Base-by-base conservation (phyloP, 2,113 vertebrate genomes). In the Oncorhynchus clarkii region DNA sequence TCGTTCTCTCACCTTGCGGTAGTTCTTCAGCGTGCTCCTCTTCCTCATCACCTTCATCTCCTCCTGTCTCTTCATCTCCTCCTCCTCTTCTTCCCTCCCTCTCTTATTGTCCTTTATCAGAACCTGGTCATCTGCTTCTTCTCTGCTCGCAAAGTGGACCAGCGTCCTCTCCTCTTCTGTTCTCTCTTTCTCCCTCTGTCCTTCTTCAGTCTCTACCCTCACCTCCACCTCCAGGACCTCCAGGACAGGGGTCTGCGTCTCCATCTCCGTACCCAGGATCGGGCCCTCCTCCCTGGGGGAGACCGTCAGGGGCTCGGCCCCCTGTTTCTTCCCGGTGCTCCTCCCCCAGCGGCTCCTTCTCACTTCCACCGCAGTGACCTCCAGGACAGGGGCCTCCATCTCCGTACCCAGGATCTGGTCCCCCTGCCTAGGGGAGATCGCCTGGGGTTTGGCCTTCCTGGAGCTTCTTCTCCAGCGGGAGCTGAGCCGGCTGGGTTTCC, bases 1-100 rank as follows among this genome's bases (percentile, higher is more conserved):
- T 34, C 27, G 3, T 18, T 34, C 27, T 20, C 91, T 90, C 74
- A 94, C 93, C 93, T 91, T 93, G 57, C 88, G 86, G 76, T 93
- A 93, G 71, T 74, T 89, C 80, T 85, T 92, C 57, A 88, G 24
- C 0, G 86, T 80, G 54, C 67, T 91, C 82, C 89, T 93, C 86
- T 94, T 93, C 86, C 93, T 93, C 70, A 91, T 74, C 59, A 84
- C 64, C 71, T 91, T 93, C 84, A 88, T 87, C 20, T 88, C 86
- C 3, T 90, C 85, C 85, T 84, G 67, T 88, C 78, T 48, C 83
- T 78, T 49, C 77, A 31, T 83, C 82, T 24, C 83, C 79, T 54
- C 78, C 76, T 7, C 67, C 54, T 88, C 88, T 57, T 82, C 59
- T 14, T 76, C 66, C 24, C 62, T 49, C 26, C 59, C 74, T 66